phyloP scores from a whole-genome alignment of 1,140 invertebrate genomes.

The Zaprionus ornatus region DNA sequence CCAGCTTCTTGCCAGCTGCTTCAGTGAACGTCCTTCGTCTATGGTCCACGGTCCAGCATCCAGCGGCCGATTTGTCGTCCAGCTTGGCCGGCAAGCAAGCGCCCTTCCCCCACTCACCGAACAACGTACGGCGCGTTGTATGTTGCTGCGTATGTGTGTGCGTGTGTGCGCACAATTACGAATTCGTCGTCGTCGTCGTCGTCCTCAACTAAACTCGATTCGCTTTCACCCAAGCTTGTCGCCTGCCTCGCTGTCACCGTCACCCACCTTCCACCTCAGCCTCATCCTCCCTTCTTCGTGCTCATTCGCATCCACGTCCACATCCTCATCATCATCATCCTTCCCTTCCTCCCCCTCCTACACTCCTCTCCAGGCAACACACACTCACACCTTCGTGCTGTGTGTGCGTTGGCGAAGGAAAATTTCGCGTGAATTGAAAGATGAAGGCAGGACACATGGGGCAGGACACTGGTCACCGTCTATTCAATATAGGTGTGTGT shows the following conservation, averaged over 20 bases:
- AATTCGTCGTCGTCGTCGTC: conserved; percentile 66
- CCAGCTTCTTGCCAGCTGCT: conserved; percentile 75
- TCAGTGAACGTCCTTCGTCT: conserved; percentile 44
- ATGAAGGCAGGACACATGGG: conserved; percentile 76
- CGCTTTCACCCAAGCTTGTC: conserved; percentile 66
- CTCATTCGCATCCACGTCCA: conserved; percentile 1
- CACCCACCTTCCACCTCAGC: conserved; percentile 22
- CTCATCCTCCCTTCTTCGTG: not conserved
- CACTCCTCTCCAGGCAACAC: conserved; percentile 18
- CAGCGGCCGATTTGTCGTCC: conserved; percentile 61
- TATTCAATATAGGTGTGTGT: conserved; percentile 22
- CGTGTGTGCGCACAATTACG: conserved; percentile 74
- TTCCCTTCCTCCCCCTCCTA: not conserved
- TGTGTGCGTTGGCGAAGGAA: conserved; percentile 66
- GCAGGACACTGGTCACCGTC: conserved; percentile 71
- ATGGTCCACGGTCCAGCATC: conserved; percentile 29
- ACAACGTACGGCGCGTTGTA: conserved; percentile 13
- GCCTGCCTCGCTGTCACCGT: conserved; percentile 64
- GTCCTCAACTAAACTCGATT: conserved; percentile 73
- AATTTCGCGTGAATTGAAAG: conserved; percentile 82
- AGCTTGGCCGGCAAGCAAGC: conserved; percentile 34
- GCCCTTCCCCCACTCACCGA: not conserved
- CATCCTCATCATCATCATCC: conserved; percentile 34
- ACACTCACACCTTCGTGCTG: conserved; percentile 58
- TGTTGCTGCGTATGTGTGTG: conserved; percentile 36